Conservation (phyloP, 1,140 invertebrate genomes). For the Ips typographus region DNA sequence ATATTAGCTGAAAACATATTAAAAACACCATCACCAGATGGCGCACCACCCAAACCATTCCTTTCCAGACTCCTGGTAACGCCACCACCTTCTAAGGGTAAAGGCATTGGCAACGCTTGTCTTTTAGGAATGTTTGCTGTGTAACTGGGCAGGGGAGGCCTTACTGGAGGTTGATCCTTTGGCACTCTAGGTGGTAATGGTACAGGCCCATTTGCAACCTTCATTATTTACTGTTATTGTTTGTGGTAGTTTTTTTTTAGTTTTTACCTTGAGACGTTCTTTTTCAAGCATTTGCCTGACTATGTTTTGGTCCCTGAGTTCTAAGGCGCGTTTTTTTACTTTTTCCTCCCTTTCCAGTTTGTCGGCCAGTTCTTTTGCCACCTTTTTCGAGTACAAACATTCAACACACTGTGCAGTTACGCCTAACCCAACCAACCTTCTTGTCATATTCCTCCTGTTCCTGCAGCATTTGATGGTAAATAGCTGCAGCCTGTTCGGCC, state of each 20-base stretch:
- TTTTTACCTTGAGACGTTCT: conserved; percentile 36
- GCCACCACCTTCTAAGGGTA: conserved; percentile 37
- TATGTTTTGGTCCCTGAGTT: conserved; percentile 56
- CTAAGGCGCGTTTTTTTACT: conserved; percentile 55
- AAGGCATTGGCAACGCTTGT: conserved; percentile 47
- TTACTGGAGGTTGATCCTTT: conserved; percentile 34
- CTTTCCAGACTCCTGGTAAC: conserved; percentile 6
- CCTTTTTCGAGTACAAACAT: background rate
- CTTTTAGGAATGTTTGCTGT: conserved; percentile 43
- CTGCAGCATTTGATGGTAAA: conserved; percentile 63
- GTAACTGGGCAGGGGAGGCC: conserved; percentile 37
- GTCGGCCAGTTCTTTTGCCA: conserved; percentile 65
- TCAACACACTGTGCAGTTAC: background rate
- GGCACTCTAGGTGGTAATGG: conserved; percentile 27
- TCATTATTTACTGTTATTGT: background rate
- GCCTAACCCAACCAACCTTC: conserved; percentile 52
- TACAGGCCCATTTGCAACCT: conserved; percentile 13
- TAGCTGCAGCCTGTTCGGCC: conserved; percentile 59
- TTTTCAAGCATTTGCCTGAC: conserved; percentile 54
- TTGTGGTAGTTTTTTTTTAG: background rate
- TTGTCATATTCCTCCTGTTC: conserved; percentile 74
- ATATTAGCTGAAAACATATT: conserved; percentile 7
- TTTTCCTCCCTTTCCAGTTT: conserved; percentile 64
- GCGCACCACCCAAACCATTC: background rate
- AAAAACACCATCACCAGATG: background rate